Percentiles rank a stretch among this genome's conserved stretches.
These are phyloP conservation scores for Limnodromus scolopaceus DNA, from an alignment of 2,797 vertebrate species.

Conservation along the genomic window DNA sequence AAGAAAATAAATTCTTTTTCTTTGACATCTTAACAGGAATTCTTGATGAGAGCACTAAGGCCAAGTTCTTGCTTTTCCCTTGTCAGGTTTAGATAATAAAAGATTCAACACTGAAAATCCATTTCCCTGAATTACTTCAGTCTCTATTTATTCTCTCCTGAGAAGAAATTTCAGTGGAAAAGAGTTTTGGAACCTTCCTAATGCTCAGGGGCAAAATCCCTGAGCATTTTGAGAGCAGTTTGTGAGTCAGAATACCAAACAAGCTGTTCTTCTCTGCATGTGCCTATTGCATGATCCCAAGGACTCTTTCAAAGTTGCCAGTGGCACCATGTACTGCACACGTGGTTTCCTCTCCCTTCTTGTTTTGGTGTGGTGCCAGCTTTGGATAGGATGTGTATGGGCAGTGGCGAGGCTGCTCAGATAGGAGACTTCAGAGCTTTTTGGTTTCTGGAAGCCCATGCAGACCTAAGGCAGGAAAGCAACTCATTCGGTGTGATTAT, in stretches of 20 bases:
- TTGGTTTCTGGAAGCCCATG: background rate
- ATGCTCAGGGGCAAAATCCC: background rate
- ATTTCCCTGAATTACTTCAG: background rate
- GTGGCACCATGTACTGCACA: rapidly evolving
- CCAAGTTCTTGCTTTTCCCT: background rate
- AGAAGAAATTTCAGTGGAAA: background rate
- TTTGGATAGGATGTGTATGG: rapidly evolving
- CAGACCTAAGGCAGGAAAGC: background rate
- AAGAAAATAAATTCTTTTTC: background rate
- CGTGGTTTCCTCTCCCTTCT: rapidly evolving
- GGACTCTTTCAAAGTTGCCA: rapidly evolving
- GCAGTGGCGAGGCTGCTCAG: background rate
- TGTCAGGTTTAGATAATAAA: background rate
- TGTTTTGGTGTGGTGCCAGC: too few relatives aligned
- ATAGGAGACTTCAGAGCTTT: background rate
- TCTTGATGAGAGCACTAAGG: background rate
- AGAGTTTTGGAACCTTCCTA: background rate
- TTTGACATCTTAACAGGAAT: background rate
- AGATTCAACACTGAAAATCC: background rate
- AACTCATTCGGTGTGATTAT: rapidly evolving
- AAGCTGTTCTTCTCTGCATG: background rate
- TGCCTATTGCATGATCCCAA: background rate
- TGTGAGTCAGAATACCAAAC: background rate
- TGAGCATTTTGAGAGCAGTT: background rate
- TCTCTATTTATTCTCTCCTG: background rate